Conservation (phyloP, 2,113 vertebrate genomes). For the Cavia aperea region DNA sequence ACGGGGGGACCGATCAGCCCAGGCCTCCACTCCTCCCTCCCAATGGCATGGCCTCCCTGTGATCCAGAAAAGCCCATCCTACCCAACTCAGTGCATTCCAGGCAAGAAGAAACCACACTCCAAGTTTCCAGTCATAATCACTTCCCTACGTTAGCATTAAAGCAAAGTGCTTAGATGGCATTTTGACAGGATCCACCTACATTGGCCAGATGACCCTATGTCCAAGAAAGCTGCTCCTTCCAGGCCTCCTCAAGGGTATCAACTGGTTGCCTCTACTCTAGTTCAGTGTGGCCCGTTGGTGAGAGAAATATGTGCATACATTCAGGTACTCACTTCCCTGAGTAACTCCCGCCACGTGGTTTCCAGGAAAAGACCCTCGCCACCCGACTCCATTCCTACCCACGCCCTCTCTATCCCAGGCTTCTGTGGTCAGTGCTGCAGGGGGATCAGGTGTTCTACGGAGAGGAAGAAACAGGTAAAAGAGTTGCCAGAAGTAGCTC, state of each 20-base stretch:
- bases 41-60: fast-evolving
- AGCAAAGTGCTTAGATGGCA: neutral
- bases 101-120: neutral
- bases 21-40: too few relatives aligned
- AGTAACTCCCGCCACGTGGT: neutral
- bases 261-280: neutral
- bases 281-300: neutral
- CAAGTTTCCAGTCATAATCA: constrained; percentile 28
- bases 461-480: neutral
- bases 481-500: neutral
- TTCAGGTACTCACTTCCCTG: neutral
- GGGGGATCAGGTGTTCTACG: neutral
- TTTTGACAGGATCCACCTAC: neutral
- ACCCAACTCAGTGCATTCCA: neutral
- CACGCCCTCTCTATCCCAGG: neutral
- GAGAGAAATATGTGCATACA: neutral
- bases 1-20: neutral
- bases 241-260: neutral
- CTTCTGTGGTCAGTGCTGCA: neutral
- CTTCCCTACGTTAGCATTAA: constrained; percentile 23
- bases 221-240: neutral
- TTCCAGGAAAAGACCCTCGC: neutral
- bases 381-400: neutral
- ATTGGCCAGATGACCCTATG: neutral
- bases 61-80: constrained; percentile 55